Base-by-base conservation (phyloP, 1,140 invertebrate species). In the Papilio machaon region DNA sequence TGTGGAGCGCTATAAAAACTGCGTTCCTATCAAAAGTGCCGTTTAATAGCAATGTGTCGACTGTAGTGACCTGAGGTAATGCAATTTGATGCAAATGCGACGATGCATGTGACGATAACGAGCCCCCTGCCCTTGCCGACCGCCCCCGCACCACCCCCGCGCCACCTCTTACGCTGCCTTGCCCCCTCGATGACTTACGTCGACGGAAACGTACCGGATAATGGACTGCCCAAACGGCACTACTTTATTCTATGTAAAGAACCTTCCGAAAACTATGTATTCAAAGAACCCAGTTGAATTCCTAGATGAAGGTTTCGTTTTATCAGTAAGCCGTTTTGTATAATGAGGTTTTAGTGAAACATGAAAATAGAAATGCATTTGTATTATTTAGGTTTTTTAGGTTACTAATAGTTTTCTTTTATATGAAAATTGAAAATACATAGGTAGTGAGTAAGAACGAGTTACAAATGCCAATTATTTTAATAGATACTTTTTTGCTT, bases 71-170 rank as follows among this genome's bases (percentile, higher is more conserved):
- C 80, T 80, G 81, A 82, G 80, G 80, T 83, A 86, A 90, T 90
- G 88, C 86, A 91, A 91, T 91, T 90, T 88, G 86, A 92, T 91
- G 89, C 86, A 90, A 91, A 91, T 91, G 88, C 85, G 84, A 70
- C 84, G 85, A 88, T 85, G 76, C 76, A 78, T 78, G 86, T 83
- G 81, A 80, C 83, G 88, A 87, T 89, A 88, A 83, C 82, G 82
- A 84, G 81, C 54, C 80, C 79, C 82, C 70, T 79, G 78, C 81
- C 58, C 8, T 60, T n/a, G 58, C 2, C 58, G 5, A 7, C 58
- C n/a, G 6, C 58, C 60, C 23, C 60, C 19, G 19, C 60, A 5
- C 11, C 13, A 30, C 23, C 64, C 64, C 49, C 49, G 10, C 49
- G 49, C 49, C 10, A 9, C 49, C 49, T 15, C 10, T 15, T 15